phyloP scores from a whole-genome alignment of 2,113 vertebrate species.

The Gnathonemus longibarbis region DNA sequence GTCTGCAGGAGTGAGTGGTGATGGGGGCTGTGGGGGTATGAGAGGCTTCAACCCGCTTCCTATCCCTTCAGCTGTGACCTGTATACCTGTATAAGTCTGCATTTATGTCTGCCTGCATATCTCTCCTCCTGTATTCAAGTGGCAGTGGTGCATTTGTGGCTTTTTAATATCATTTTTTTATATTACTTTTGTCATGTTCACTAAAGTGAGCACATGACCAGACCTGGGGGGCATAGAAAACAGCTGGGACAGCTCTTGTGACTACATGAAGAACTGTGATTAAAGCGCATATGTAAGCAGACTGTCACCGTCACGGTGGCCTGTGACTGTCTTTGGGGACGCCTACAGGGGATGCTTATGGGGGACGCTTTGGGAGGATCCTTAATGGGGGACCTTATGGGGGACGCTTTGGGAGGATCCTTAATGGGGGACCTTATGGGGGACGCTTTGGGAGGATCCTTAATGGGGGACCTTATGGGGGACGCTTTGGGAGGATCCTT shows the following conservation, averaged over 20 bases:
- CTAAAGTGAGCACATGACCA: neutral
- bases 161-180: neutral
- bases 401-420: conserved; percentile 25
- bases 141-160: conserved; percentile 14
- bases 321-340: conserved; percentile 45
- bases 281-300: conserved; percentile 43
- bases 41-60: neutral
- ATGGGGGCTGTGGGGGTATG: neutral
- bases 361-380: conserved; percentile 28
- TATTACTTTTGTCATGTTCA: neutral
- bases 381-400: neutral
- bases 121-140: neutral
- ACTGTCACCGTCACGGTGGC: conserved; percentile 54
- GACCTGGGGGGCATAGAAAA: neutral
- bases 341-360: conserved; percentile 31
- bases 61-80: neutral
- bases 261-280: conserved; percentile 44
- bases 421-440: no score
- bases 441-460: neutral
- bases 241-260: conserved; percentile 37
- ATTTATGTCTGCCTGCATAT: neutral
- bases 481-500: neutral
- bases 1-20: neutral
- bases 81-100: neutral
- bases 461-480: neutral